These are phyloP conservation scores for Steinernema carpocapsae DNA, from an alignment of 2,888 invertebrate genomes.

Conservation along the genomic window DNA sequence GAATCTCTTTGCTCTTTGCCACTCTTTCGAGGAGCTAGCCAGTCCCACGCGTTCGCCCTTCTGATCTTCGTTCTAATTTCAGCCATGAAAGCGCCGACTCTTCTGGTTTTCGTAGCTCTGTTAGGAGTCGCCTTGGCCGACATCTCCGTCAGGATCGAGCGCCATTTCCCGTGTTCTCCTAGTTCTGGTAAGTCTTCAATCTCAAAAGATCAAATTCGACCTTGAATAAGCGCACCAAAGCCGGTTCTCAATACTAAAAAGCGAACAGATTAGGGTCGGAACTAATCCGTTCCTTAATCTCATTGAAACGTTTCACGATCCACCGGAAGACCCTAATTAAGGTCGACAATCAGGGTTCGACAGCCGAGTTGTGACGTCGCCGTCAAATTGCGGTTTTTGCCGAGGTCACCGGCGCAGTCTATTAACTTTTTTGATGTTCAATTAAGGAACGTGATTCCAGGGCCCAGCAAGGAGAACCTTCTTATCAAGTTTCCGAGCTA, in stretches of 20 bases:
- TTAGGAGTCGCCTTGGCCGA: constrained; percentile 48
- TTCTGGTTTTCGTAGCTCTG: constrained; percentile 16
- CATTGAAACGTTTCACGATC: constrained; percentile 5
- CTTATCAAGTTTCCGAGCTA: constrained; percentile 67
- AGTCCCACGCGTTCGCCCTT: constrained; percentile 8
- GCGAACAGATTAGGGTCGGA: not conserved
- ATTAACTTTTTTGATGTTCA: constrained; percentile 1
- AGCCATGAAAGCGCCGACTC: constrained; percentile 15
- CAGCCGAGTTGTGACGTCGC: not conserved
- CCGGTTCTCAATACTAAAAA: not conserved
- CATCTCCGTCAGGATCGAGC: constrained; percentile 64
- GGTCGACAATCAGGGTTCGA: too few species aligned
- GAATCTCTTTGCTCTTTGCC: constrained; percentile 24
- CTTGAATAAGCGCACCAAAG: too few species aligned
- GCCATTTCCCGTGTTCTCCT: constrained; percentile 68
- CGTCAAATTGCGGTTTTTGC: too few species aligned
- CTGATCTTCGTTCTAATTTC: not conserved
- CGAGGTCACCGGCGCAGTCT: too few species aligned
- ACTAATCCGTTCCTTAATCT: constrained; percentile 2
- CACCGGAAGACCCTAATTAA: too few species aligned
- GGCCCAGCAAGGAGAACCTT: constrained; percentile 55
- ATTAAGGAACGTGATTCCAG: constrained; percentile 39
- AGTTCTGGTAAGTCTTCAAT: constrained; percentile 55
- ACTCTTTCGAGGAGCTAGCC: not conserved
- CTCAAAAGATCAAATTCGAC: too few species aligned